phyloP scores from a whole-genome alignment of 2,888 invertebrate species.

The Ornithoptera priamus region DNA sequence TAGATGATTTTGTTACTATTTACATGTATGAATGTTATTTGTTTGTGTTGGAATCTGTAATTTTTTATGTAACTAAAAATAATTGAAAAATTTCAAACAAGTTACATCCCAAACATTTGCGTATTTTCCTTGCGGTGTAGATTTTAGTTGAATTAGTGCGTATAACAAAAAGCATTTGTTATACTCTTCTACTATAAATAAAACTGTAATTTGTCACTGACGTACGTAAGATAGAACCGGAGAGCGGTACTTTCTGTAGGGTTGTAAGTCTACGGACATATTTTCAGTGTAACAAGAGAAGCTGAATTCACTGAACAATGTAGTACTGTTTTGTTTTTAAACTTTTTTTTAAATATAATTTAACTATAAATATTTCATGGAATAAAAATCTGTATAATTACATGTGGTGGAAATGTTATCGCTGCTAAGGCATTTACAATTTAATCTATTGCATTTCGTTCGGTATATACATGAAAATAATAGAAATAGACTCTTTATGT shows the following conservation, averaged over 20 bases:
- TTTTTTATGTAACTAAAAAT: background rate
- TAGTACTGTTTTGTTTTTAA: background rate
- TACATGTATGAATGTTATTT: background rate
- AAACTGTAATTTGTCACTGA: slow-evolving; percentile 22
- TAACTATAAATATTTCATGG: background rate
- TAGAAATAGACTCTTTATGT: too few relatives aligned
- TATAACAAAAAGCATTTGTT: slow-evolving; percentile 4
- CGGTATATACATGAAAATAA: background rate
- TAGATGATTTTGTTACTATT: background rate
- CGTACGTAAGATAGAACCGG: slow-evolving; percentile 6
- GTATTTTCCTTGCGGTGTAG: background rate
- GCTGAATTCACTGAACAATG: background rate
- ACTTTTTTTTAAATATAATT: background rate
- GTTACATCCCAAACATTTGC: slow-evolving; percentile 6
- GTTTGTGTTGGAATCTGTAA: background rate
- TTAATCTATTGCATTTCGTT: too few relatives aligned
- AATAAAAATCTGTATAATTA: background rate
- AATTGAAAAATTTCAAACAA: background rate
- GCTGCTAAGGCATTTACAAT: too few relatives aligned
- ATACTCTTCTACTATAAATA: slow-evolving; percentile 23
- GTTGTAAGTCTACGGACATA: background rate
- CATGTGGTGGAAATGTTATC: too few relatives aligned
- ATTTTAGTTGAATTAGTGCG: background rate
- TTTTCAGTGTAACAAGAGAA: background rate
- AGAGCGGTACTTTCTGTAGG: slow-evolving; percentile 12